Evolutionary conservation across 2,888 invertebrate genomes (phyloP), one percentile per base, ranked within the genome.

Genomic region (Epirrhoe tristata): DNA sequence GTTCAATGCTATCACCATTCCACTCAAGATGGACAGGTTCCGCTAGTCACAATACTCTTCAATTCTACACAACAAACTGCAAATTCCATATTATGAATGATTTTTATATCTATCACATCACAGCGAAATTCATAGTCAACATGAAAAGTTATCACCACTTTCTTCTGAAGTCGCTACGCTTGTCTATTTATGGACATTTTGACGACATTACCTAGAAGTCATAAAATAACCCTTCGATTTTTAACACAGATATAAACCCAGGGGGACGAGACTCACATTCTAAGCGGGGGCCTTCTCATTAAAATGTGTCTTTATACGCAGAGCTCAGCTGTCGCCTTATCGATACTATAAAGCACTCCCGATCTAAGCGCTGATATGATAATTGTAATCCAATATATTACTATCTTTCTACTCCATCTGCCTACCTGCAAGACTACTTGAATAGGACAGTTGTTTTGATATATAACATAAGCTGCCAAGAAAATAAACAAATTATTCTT

Each of bases 341-440:
- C 88, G 85, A 79, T 75, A 75, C 82, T 79, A 86, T 88, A 88
- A 88, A 90, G 81, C 81, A 82, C 78, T 76, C 76, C 81, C 77
- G 89, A 90, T 91, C 86, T 83, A 78, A 81, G 76, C 76, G 72
- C 80, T 81, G 91, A 90, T 90, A 90, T 87, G 87, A 85, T 90
- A 89, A 88, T 88, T 89, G 91, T 89, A 88, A 91, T 89, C 81
- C 86, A 87, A 90, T 89, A 88, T 82, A 80, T 83, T 80, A 81
- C 59, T 54, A 67, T 67, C 82, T 86, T 86, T 86, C 86, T 77
- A 74, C 74, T 78, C 76, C 81, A 83, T 85, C 84, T 79, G 74
- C 77, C 74, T 84, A 83, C 80, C 81, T 82, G 81, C 75, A 48
- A 59, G 71, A 59, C 63, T 39, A 31, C 68, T 67, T 71, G 68